Conservation (phyloP, 2,113 vertebrate genomes). For the Stegastes partitus region DNA sequence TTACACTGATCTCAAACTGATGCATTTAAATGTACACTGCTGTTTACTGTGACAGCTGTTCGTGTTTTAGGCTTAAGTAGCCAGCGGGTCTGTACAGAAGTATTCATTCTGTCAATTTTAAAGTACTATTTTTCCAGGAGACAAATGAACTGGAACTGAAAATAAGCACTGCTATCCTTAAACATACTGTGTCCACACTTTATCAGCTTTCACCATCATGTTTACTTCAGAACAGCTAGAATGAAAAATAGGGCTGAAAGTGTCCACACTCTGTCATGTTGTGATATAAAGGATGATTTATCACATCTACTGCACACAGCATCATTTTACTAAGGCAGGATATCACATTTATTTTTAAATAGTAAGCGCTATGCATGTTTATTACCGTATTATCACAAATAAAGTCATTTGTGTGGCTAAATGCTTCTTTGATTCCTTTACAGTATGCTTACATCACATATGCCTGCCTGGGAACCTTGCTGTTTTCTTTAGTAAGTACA, state of each 20-base stretch:
- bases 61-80: slow-evolving; percentile 22
- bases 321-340: background rate
- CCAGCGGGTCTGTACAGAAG: slow-evolving; percentile 2
- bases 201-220: slow-evolving; percentile 18
- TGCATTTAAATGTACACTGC: slow-evolving; percentile 28
- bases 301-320: background rate
- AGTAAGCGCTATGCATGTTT: too few relatives aligned
- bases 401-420: background rate
- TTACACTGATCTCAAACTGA: slow-evolving; percentile 41
- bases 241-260: background rate
- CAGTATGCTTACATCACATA: slow-evolving; percentile 86
- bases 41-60: slow-evolving; percentile 13
- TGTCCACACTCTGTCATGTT: background rate
- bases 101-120: slow-evolving; percentile 19
- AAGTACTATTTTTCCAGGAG: slow-evolving; percentile 5
- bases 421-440: slow-evolving; percentile 35
- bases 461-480: slow-evolving; percentile 82
- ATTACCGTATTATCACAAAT: too few relatives aligned
- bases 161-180: slow-evolving; percentile 7
- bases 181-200: background rate
- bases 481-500: slow-evolving; percentile 89
- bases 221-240: background rate
- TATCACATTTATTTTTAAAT: background rate
- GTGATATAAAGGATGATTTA: background rate
- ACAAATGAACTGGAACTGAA: slow-evolving; percentile 8